These are phyloP conservation scores for Drosophila infuscata DNA, from an alignment of 2,888 invertebrate genomes.

Conservation along the genomic window DNA sequence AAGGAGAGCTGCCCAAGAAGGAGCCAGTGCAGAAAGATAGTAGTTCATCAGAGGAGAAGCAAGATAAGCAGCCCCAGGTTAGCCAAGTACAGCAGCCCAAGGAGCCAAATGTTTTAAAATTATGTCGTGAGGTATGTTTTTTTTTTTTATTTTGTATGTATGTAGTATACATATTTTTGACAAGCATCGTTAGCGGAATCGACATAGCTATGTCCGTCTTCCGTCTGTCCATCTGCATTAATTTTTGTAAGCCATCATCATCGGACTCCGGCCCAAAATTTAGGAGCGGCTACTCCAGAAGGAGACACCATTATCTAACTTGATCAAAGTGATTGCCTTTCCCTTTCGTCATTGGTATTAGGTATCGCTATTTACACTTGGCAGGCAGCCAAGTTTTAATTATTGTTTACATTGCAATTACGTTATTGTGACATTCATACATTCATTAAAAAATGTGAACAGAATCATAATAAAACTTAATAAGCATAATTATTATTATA, in stretches of 20 bases:
- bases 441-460: background rate
- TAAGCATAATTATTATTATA: no score
- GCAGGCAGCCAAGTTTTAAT: slow-evolving; percentile 68
- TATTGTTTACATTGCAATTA: slow-evolving; percentile 69
- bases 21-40: background rate
- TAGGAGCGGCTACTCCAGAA: slow-evolving; percentile 67
- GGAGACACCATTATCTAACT: slow-evolving; percentile 17
- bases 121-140: slow-evolving; percentile 22
- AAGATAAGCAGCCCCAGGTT: background rate
- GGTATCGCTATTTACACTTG: slow-evolving; percentile 23
- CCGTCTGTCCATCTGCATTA: background rate
- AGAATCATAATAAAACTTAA: no score
- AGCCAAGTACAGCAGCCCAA: background rate
- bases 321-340: background rate
- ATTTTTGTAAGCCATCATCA: slow-evolving; percentile 50
- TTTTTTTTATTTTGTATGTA: background rate
- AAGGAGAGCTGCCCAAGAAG: background rate
- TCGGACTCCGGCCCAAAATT: slow-evolving; percentile 77
- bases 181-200: background rate
- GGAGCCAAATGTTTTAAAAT: background rate
- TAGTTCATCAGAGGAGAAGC: slow-evolving; percentile 2
- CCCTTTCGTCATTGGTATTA: slow-evolving; percentile 19
- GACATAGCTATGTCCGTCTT: no score
- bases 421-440: background rate
- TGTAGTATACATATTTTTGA: background rate